A percentile compares a stretch with the other conserved stretches of the same genome.
These are phyloP conservation scores for Meliscaeva auricollis DNA, from an alignment of 2,888 invertebrate species.

Conservation along the genomic window DNA sequence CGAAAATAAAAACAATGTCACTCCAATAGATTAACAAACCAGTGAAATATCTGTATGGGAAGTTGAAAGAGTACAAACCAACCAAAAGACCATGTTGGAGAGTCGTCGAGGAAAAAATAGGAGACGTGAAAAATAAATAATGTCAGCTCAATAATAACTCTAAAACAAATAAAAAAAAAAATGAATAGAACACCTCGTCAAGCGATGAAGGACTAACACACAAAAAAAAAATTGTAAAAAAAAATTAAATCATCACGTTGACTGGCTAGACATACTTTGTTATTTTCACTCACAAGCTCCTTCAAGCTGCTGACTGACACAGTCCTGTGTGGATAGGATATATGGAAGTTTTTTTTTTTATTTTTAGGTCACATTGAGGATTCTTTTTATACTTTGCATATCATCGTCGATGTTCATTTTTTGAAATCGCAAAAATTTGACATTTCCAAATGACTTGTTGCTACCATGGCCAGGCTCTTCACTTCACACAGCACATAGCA, in stretches of 20 bases:
- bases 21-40: background rate
- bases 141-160: conserved; percentile 11
- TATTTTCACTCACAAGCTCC: conserved; percentile 38
- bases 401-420: conserved; percentile 39
- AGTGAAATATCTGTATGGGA: background rate
- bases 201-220: conserved; percentile 8
- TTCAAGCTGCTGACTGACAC: conserved; percentile 32
- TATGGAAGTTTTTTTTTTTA: no score
- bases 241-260: conserved; percentile 13
- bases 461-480: background rate
- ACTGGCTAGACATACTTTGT: conserved; percentile 49
- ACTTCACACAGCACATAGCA: background rate
- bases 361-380: conserved; percentile 35
- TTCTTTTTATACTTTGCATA: conserved; percentile 22
- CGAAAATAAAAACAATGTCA: background rate
- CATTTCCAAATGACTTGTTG: conserved; percentile 45
- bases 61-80: background rate
- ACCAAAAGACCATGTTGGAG: conserved; percentile 5
- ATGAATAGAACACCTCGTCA: background rate
- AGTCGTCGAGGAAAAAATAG: background rate
- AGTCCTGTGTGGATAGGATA: conserved; percentile 4
- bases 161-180: conserved; percentile 2
- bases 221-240: background rate
- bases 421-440: conserved; percentile 24
- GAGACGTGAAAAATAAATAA: conserved; percentile 23